Evolutionary conservation across 2,888 invertebrate species (phyloP), one percentile per base, ranked within the genome.

Genomic region (Leucoptera coffeella): DNA sequence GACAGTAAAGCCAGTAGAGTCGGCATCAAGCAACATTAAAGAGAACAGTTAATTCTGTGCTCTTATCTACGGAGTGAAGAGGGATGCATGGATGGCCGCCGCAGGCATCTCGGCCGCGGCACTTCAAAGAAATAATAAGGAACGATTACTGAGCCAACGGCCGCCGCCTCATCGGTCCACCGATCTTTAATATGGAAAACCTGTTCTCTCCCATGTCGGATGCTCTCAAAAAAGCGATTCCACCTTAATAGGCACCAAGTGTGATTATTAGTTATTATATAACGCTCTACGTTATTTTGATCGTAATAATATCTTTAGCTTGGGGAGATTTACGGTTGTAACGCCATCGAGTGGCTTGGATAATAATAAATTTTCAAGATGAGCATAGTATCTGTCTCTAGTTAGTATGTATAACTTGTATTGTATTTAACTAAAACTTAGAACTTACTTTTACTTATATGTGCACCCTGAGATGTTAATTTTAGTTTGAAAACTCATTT

Each of bases 121-220:
- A 49, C 56, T 49, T 60, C 60, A 62, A 62, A 62, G 60, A 41
- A 43, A 48, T 56, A 61, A 59, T 59, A 59, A 59, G 53, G 55
- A 50, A 57, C 55, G 53, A 60, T 61, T 60, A 58, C 44, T 38
- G 39, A 42, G 43, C 36, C 38, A 47, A 43, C 40, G 8, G 11
- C 5, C 23, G 8, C 42, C 30, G 45, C 48, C 50, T 49, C 52
- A 45, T 44, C 43, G 49, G 51, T 49, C 45, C 51, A 48, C 56
- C 60, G 57, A 55, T 51, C 41, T 43, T 46, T 39, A 48, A 47
- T 46, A 44, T 26, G 11, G 5, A 41, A 48, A 61, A 61, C 64
- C 59, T 42, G 64, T 64, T 64, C 42, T 47, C 48, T 48, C 43
- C 46, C 46, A 47, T 50, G 51, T 51, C 49, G 50, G 53, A 40